Conservation (phyloP, 2,797 vertebrate genomes). For the Parauchenoglanis punctatus region DNA sequence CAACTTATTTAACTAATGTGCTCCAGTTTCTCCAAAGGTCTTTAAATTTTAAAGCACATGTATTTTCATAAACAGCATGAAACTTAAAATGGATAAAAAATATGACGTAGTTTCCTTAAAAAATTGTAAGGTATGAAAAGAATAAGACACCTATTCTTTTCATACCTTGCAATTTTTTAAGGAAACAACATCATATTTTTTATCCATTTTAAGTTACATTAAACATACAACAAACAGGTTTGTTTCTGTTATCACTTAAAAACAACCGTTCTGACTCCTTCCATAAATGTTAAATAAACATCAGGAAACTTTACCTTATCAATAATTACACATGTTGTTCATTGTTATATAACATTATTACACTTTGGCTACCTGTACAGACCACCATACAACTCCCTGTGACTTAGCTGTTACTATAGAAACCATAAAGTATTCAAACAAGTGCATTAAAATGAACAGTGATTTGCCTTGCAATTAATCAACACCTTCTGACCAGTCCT, state of each 20-base stretch:
- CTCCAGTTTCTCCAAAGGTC: neutral
- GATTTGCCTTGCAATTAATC: constrained; percentile 15
- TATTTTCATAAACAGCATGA: neutral
- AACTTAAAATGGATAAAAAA: too few relatives aligned
- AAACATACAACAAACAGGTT: neutral
- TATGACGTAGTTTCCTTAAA: too few relatives aligned
- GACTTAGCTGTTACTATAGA: neutral
- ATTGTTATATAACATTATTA: neutral
- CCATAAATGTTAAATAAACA: neutral
- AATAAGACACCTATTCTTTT: neutral
- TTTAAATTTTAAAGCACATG: neutral
- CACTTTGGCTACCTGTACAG: too few relatives aligned
- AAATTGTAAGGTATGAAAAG: too few relatives aligned
- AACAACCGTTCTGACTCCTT: neutral
- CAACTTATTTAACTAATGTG: neutral
- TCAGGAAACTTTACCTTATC: too few relatives aligned
- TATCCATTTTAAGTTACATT: neutral
- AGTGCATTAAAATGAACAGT: neutral
- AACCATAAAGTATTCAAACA: neutral
- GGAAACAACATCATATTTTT: neutral
- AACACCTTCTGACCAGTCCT: neutral
- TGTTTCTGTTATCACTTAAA: neutral
- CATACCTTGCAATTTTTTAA: neutral
- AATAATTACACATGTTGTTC: neutral
- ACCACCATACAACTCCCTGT: neutral